Percentiles rank a stretch among this genome's conserved stretches.
Conservation (phyloP, 2,797 vertebrate genomes). For the Clarias pachynema region DNA sequence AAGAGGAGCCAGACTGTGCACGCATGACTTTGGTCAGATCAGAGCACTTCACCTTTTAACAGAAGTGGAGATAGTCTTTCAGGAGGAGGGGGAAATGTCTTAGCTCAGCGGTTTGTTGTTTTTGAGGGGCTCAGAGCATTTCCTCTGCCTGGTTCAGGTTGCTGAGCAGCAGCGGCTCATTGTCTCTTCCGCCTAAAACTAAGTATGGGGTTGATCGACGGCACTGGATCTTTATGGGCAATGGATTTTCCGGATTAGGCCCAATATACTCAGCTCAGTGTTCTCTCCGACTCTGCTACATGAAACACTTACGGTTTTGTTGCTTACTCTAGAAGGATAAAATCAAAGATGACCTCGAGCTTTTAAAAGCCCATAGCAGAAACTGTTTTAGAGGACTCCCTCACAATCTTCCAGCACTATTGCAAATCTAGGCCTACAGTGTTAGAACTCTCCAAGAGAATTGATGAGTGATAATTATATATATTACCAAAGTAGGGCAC, state of each 20-base stretch:
- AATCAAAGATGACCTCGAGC: background rate
- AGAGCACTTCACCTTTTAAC: constrained; percentile 77
- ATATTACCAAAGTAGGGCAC: background rate
- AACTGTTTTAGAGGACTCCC: background rate
- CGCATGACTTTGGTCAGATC: constrained; percentile 76
- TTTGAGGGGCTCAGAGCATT: constrained; percentile 76
- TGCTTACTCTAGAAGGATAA: constrained; percentile 14
- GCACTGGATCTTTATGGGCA: constrained; percentile 54
- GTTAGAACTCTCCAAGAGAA: background rate
- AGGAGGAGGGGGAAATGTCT: constrained; percentile 69
- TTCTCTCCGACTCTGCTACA: constrained; percentile 30
- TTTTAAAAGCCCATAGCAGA: background rate
- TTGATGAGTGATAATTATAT: background rate
- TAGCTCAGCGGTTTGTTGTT: constrained; percentile 80
- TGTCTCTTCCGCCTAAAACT: constrained; percentile 71
- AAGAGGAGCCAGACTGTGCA: constrained; percentile 52
- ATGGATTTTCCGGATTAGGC: constrained; percentile 20
- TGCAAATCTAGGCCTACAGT: background rate
- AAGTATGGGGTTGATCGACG: constrained; percentile 65
- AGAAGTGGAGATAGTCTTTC: constrained; percentile 78
- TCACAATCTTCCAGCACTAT: background rate
- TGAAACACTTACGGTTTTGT: constrained; percentile 22
- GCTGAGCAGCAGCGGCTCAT: constrained; percentile 68
- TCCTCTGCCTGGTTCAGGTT: constrained; percentile 83
- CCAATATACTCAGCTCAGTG: background rate